Conservation (phyloP, 2,797 vertebrate species). For the Melanotaenia boesemani region DNA sequence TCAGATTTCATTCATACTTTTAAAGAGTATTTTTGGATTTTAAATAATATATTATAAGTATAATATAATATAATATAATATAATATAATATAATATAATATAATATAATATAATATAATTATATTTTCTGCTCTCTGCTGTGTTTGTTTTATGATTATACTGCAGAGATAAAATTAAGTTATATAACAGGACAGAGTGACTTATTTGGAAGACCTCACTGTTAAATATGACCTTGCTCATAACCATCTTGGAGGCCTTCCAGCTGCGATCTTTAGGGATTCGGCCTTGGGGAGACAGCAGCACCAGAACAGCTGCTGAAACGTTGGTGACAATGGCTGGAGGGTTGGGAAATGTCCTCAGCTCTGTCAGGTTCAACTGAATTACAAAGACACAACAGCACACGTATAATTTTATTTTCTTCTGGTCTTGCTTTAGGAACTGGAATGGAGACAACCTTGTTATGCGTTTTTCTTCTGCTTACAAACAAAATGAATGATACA, state of each 20-base stretch:
- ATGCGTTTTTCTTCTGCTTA: not conserved
- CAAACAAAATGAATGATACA: conserved; percentile 8
- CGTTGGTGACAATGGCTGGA: conserved; percentile 76
- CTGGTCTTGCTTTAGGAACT: not conserved
- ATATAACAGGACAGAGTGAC: not conserved
- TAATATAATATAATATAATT: no score
- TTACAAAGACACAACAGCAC: conserved; percentile 35
- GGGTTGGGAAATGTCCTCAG: conserved; percentile 84
- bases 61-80: no score
- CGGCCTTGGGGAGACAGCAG: conserved; percentile 79
- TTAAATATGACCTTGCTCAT: conserved; percentile 84
- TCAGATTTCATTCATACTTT: not conserved
- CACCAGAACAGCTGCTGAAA: conserved; percentile 76
- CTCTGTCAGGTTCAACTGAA: conserved; percentile 85
- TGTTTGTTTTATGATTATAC: not conserved
- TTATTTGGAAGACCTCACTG: not conserved
- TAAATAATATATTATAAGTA: no score
- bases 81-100: no score
- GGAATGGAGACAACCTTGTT: conserved; percentile 13
- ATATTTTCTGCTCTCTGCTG: no score
- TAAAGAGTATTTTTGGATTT: not conserved
- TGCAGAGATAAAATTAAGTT: not conserved
- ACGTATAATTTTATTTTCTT: conserved; percentile 20
- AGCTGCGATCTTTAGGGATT: conserved; percentile 84
- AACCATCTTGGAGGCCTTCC: conserved; percentile 85